Base-by-base conservation (phyloP, 2,888 invertebrate species). In the Tillus elongatus region DNA sequence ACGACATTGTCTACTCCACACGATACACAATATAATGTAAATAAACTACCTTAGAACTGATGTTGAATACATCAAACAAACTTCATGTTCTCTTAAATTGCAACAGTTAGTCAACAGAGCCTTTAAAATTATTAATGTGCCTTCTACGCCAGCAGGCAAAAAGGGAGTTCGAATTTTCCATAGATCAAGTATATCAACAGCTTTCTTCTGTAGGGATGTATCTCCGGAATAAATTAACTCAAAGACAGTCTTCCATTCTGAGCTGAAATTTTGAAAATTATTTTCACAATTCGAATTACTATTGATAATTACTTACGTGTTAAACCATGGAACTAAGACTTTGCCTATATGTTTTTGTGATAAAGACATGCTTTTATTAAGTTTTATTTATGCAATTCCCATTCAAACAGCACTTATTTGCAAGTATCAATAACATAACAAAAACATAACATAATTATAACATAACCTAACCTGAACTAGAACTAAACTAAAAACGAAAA, bases 131-230 rank as follows among this genome's bases (percentile, higher is more conserved):
- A 69, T 67, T 34, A 75, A 52, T 1, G 78, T 77, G 13, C 76
- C 75, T 60, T 76, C 75, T 41, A 78, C 66, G n/a, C 73, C 75
- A 30, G 73, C 69, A 14, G 75, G 73, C 39, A 77, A 54, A 19
- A 67, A 62, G 3, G 73, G 72, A 39, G 68, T 70, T 43, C 77
- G 64, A 9, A 66, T 60, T 63, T 76, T 75, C 77, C 77, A 77
- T 39, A 73, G 54, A 34, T 64, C 56, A 41, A 77, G 54, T n/a
- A 64, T 53, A 38, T 68, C 54, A 40, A 75, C 60, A 16, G 71
- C 74, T 44, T 66, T 52, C 51, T 56, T 50, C 58, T 66, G 65
- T 28, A 59, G 55, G 15, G 46, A 55, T 28, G 54, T 47, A 2
- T 56, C 46, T 31, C 63, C 52, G 3, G 63, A 63, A 54, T 63